These are phyloP conservation scores for Sternarchorhynchus goeldii DNA, from an alignment of 2,797 vertebrate genomes.

Conservation along the genomic window DNA sequence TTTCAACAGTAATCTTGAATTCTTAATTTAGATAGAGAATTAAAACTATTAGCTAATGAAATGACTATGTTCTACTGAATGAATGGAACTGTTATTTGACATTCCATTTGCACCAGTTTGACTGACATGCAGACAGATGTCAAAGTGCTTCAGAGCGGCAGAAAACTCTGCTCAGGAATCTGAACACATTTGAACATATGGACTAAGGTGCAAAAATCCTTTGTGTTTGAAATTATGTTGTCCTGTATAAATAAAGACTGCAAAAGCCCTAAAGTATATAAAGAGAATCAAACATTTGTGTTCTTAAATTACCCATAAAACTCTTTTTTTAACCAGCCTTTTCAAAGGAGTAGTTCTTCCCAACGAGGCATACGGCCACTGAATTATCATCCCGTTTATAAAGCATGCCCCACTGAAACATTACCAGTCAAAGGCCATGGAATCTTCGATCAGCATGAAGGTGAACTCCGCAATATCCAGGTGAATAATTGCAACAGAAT, in stretches of 20 bases:
- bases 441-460: slow-evolving; percentile 13
- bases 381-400: slow-evolving; percentile 23
- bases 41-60: too few species aligned
- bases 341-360: neutral
- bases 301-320: neutral
- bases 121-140: too few species aligned
- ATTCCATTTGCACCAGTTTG: too few species aligned
- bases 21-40: too few species aligned
- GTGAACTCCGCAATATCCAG: slow-evolving; percentile 20
- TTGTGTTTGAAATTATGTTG: neutral
- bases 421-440: neutral
- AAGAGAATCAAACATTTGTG: neutral
- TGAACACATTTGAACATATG: too few species aligned
- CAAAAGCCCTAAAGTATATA: neutral
- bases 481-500: neutral
- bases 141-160: too few species aligned
- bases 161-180: too few species aligned
- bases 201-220: neutral
- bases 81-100: too few species aligned
- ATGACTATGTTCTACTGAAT: too few species aligned
- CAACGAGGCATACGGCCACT: slow-evolving; percentile 7
- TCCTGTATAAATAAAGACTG: neutral
- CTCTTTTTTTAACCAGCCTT: slow-evolving; percentile 3
- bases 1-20: too few species aligned
- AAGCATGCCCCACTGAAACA: neutral